Percentiles rank a stretch among this genome's conserved stretches.
Conservation (phyloP, 1,140 invertebrate genomes). For the Maniola jurtina region DNA sequence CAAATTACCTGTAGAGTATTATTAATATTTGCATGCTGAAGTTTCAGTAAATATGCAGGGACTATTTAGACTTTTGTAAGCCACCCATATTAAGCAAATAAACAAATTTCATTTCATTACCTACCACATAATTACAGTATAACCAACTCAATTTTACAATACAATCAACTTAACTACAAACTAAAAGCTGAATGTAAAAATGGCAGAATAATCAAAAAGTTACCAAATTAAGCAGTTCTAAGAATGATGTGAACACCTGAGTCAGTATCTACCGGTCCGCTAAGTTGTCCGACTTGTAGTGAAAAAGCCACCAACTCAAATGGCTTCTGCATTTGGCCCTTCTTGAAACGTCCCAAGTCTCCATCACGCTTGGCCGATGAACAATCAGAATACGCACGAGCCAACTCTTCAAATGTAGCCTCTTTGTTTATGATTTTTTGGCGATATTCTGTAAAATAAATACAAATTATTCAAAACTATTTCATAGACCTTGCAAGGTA, state of each 20-base stretch:
- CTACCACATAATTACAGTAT: no score
- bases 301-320: constrained; percentile 97
- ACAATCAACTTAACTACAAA: no score
- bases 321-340: constrained; percentile 95
- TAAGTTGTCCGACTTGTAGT: constrained; percentile 94
- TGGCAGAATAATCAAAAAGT: no score
- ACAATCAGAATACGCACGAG: constrained; percentile 94
- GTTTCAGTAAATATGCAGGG: no score
- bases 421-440: constrained; percentile 89
- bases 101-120: no score
- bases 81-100: no score
- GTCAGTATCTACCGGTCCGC: constrained; percentile 93
- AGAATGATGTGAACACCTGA: constrained; percentile 97
- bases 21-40: no score
- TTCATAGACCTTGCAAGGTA: no score
- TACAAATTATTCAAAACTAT: background rate
- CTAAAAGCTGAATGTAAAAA: no score
- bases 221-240: constrained; percentile 85
- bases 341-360: constrained; percentile 93
- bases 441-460: constrained; percentile 81
- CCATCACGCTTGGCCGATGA: constrained; percentile 96
- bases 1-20: no score
- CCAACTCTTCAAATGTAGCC: constrained; percentile 91
- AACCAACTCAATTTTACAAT: no score
- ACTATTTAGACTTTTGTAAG: no score